phyloP scores from a whole-genome alignment of 2,113 vertebrate species.

The Numenius arquata region DNA sequence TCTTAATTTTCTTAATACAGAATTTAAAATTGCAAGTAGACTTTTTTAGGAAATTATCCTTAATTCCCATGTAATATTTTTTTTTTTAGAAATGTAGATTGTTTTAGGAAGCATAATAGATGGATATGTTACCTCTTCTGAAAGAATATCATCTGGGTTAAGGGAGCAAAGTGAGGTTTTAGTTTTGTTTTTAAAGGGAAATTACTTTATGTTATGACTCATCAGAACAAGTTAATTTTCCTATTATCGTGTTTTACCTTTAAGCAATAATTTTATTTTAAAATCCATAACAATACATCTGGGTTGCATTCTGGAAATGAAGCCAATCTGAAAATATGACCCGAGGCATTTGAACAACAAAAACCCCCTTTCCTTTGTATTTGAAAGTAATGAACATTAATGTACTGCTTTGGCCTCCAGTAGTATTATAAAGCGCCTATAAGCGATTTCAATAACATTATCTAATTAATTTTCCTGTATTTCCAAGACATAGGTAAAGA shows the following conservation, averaged over 20 bases:
- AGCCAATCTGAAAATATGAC: slow-evolving; percentile 41
- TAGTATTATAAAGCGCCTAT: background rate
- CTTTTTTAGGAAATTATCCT: background rate
- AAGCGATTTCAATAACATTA: background rate
- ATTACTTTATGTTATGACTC: slow-evolving; percentile 67
- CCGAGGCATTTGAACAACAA: slow-evolving; percentile 6
- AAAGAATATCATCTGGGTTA: slow-evolving; percentile 40
- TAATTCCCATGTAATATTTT: background rate
- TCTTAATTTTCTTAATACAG: background rate
- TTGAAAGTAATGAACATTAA: slow-evolving; percentile 10
- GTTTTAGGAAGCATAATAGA: background rate
- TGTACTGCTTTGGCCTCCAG: background rate
- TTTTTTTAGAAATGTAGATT: background rate
- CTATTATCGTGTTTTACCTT: slow-evolving; percentile 50
- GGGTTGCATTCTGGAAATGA: slow-evolving; percentile 54
- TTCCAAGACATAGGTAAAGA: background rate
- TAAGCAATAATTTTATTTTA: slow-evolving; percentile 51
- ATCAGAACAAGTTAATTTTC: slow-evolving; percentile 63
- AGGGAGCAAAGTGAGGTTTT: slow-evolving; percentile 29
- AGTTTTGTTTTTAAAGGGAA: slow-evolving; percentile 56
- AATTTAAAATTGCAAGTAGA: background rate
- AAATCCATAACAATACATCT: slow-evolving; percentile 54
- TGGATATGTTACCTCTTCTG: slow-evolving; percentile 23
- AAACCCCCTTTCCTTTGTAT: background rate
- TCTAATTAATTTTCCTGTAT: slow-evolving; percentile 24